Evolutionary conservation across 1,140 invertebrate species (phyloP).

Genomic region (Lasioglossum baleicum): DNA sequence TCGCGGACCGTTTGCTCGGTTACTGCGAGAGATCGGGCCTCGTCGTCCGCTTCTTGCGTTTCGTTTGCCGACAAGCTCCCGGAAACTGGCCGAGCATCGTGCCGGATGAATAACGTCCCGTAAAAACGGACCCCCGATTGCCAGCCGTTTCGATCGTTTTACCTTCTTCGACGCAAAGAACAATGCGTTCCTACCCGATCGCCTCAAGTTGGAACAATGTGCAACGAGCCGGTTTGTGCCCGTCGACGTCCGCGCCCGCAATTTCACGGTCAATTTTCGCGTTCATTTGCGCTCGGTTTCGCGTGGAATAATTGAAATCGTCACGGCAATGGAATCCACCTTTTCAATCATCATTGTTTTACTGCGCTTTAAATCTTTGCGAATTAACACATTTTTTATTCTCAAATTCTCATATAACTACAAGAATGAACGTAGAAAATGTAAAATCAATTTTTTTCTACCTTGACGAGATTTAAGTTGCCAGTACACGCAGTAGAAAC

Average conservation of each 20-base stretch:
- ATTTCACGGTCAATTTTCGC: conserved; percentile 26
- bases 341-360: too few species aligned
- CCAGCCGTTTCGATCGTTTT: background rate
- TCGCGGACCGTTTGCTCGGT: conserved; percentile 40
- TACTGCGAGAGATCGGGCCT: conserved; percentile 34
- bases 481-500: too few species aligned
- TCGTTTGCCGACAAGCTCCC: conserved; percentile 31
- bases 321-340: background rate
- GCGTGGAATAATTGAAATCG: background rate
- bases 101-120: conserved; percentile 37
- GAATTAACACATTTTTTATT: too few species aligned
- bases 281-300: background rate
- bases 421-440: too few species aligned
- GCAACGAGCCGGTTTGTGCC: too few species aligned
- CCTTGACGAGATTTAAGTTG: too few species aligned
- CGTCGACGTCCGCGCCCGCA: background rate
- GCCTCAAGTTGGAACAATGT: background rate
- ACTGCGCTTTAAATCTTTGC: too few species aligned
- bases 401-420: too few species aligned
- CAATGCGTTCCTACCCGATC: background rate
- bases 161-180: background rate
- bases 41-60: conserved; percentile 15
- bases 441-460: too few species aligned
- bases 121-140: conserved; percentile 14
- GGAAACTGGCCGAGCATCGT: conserved; percentile 7